A percentile compares a stretch with the other conserved stretches of the same genome.
phyloP scores from a whole-genome alignment of 2,888 invertebrate genomes.

The Thereva unica region DNA sequence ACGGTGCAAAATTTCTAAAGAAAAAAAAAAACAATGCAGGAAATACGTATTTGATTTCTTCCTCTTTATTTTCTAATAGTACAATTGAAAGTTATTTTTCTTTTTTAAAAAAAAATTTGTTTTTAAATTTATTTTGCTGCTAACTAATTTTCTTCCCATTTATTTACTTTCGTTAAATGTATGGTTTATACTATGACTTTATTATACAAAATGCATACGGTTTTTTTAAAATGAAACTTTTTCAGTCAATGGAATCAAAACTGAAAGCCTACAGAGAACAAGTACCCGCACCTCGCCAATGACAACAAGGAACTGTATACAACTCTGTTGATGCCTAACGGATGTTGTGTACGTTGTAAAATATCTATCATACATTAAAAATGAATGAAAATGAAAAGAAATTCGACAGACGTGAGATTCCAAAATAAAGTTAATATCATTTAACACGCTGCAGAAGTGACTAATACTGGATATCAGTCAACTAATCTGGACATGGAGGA shows the following conservation, averaged over 20 bases:
- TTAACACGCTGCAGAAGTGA: conserved; percentile 17
- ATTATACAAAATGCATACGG: background rate
- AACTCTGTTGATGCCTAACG: conserved; percentile 42
- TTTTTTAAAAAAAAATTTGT: too few species aligned
- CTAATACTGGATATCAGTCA: conserved; percentile 34
- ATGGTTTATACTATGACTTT: background rate
- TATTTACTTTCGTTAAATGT: background rate
- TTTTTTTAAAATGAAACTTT: conserved; percentile 35
- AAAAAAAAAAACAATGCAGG: too few species aligned
- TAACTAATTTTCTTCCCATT: background rate
- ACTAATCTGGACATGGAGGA: conserved; percentile 19
- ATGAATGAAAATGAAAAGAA: background rate
- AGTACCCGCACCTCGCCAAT: conserved; percentile 54
- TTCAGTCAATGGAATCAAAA: conserved; percentile 58
- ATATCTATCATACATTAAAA: conserved; percentile 7
- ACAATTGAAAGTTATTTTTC: too few species aligned
- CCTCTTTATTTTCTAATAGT: too few species aligned
- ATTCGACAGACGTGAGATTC: too few species aligned
- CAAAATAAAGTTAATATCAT: too few species aligned
- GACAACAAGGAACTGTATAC: conserved; percentile 49
- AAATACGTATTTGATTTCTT: too few species aligned
- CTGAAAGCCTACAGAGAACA: conserved; percentile 58
- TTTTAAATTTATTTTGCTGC: too few species aligned
- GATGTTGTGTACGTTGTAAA: conserved; percentile 30
- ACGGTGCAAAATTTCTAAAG: too few species aligned